Conservation (phyloP, 30 jellyfish, hydroid and myxozoan species). For the Rhopilema esculentum region DNA sequence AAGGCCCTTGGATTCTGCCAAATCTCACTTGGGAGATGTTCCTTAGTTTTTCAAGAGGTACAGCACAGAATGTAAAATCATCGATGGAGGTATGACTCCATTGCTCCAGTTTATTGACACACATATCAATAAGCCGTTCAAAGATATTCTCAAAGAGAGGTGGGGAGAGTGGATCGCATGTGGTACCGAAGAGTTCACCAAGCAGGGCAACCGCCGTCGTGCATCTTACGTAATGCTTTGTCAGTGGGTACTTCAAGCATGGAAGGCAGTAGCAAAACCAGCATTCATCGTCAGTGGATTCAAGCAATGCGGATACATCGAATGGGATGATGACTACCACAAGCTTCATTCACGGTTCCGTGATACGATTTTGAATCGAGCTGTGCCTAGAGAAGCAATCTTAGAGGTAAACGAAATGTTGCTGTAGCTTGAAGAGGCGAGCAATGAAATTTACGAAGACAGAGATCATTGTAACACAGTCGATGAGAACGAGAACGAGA, state of each 20-base stretch:
- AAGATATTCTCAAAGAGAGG: not conserved
- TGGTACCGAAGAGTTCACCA: not conserved
- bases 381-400: no score
- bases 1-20: no score
- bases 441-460: no score
- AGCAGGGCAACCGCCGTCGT: slow-evolving; percentile 7
- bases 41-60: no score
- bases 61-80: no score
- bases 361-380: slow-evolving; percentile 15
- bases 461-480: no score
- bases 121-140: slow-evolving; percentile 52
- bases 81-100: slow-evolving; percentile 40
- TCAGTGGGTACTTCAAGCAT: slow-evolving; percentile 27
- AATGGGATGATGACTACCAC: not conserved
- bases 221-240: slow-evolving; percentile 45
- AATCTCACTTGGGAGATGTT: no score
- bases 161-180: slow-evolving; percentile 6
- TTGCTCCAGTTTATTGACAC: slow-evolving; percentile 34
- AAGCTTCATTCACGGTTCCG: slow-evolving; percentile 16
- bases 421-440: no score
- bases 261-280: slow-evolving; percentile 4
- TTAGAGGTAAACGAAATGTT: no score
- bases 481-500: no score
- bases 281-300: slow-evolving; percentile 3
- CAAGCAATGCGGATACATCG: slow-evolving; percentile 35